Conservation (phyloP, 2,797 vertebrate species). For the Podargus strigoides region DNA sequence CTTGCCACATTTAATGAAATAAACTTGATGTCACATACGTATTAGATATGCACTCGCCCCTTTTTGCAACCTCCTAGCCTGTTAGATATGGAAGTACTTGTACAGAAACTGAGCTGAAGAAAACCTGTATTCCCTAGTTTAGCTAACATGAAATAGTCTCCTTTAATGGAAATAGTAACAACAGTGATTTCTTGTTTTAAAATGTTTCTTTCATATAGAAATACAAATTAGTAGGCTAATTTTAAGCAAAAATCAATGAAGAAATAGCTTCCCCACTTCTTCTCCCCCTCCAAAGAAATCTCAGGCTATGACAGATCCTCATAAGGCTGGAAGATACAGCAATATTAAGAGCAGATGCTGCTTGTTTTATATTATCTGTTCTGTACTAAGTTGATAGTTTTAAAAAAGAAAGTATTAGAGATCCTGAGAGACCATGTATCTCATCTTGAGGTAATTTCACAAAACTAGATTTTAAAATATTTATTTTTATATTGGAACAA, state of each 20-base stretch:
- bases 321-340: not conserved
- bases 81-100: not conserved
- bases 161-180: not conserved
- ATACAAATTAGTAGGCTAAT: not conserved
- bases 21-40: not conserved
- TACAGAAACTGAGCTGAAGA: not conserved
- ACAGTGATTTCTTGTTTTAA: not conserved
- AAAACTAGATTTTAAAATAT: slow-evolving; percentile 13
- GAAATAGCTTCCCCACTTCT: not conserved
- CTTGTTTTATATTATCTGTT: not conserved
- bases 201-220: not conserved
- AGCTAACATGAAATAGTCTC: not conserved
- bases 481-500: not conserved
- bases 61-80: not conserved
- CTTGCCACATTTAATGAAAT: not conserved
- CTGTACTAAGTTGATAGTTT: not conserved
- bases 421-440: not conserved
- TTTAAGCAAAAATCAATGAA: not conserved
- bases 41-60: not conserved
- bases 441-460: not conserved
- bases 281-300: not conserved
- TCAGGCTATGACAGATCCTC: not conserved
- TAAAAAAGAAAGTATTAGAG: not conserved
- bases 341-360: not conserved
- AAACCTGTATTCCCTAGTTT: not conserved